Evolutionary conservation across 2,113 vertebrate species (phyloP), one percentile per base, ranked within the genome.

Genomic region (Ivindomyrus marchei): DNA sequence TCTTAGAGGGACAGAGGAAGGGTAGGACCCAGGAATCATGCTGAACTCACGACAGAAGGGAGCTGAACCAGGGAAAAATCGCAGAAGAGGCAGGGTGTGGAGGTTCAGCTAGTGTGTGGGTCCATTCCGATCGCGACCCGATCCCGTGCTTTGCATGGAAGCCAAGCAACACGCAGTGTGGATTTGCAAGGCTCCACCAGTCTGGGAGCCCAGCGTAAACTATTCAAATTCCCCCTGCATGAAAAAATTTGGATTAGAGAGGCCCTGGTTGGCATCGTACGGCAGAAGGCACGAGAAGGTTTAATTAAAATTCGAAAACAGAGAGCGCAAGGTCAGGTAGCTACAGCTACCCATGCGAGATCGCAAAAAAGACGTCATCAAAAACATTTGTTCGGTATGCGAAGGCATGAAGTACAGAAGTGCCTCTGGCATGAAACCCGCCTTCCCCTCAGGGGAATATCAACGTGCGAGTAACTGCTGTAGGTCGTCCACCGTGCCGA

Each of bases 51-150:
- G 42, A 74, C n/a, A 39, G 24, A 42, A 77, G 88, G 36, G 45
- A 1, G 27, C 17, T 31, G 88, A 13, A 53, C 11, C n/a, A 17
- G 7, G 10, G n/a, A 80, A 13, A 42, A 42, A 70, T 66, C 9
- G n/a, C n/a, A 27, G 62, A 39, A 45, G 80, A 85, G 45, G 2
- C 45, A 3, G 45, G 24, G 70, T 83, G 31, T 1, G 9, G 47
- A 89, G n/a, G 45, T 47, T 27, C n/a, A 53, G 27, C n/a, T 53
- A 15, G 49, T 15, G 49, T 13, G 21, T 31, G 83, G 88, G 83
- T 70, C 62, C 62, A 66, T 66, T 27, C 62, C 24, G 49, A 90
- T 90, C 89, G 83, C 88, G 88, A 90, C 89, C 74, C 46, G 39
- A 88, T 49, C 90, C 50, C 77, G 45, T 19, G 88, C 50, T 80